These are phyloP conservation scores for Aspidapion aeneum DNA, from an alignment of 2,888 invertebrate species.

Conservation along the genomic window DNA sequence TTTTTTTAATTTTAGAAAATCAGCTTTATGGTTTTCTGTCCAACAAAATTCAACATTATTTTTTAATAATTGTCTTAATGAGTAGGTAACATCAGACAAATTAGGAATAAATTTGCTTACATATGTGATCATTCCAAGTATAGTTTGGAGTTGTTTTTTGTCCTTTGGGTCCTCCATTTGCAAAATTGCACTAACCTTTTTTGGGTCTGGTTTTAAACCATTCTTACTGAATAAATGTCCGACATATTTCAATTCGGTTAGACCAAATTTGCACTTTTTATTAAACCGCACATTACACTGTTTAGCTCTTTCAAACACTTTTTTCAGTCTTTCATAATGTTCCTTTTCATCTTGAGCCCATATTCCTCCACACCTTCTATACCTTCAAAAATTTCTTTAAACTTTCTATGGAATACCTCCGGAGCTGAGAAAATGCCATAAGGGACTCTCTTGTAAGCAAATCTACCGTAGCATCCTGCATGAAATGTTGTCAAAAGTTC, in stretches of 20 bases:
- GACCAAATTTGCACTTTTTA: constrained; percentile 27
- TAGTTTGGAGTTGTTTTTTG: constrained; percentile 31
- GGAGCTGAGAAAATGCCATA: constrained; percentile 2
- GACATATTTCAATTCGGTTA: constrained; percentile 27
- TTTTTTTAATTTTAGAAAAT: constrained; percentile 7
- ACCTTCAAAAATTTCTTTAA: constrained; percentile 11
- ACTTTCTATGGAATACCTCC: too few relatives aligned
- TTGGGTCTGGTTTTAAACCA: constrained; percentile 25
- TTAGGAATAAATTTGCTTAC: constrained; percentile 25
- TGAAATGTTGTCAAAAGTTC: constrained; percentile 3
- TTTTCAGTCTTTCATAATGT: constrained; percentile 23
- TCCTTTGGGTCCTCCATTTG: constrained; percentile 25
- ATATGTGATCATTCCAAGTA: constrained; percentile 35
- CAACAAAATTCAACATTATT: constrained; percentile 12
- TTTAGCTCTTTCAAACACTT: constrained; percentile 24
- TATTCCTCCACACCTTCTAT: constrained; percentile 21
- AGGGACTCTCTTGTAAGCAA: background rate
- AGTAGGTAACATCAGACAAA: constrained; percentile 20
- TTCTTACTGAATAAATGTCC: constrained; percentile 26
- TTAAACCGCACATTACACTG: constrained; percentile 27
- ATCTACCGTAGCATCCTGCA: constrained; percentile 8
- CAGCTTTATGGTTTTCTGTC: constrained; percentile 2
- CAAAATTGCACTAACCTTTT: constrained; percentile 25
- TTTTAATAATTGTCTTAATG: constrained; percentile 19
- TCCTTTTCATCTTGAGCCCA: constrained; percentile 18